Base-by-base conservation (phyloP, 2,888 invertebrate species). In the Micoletzkya japonica region DNA sequence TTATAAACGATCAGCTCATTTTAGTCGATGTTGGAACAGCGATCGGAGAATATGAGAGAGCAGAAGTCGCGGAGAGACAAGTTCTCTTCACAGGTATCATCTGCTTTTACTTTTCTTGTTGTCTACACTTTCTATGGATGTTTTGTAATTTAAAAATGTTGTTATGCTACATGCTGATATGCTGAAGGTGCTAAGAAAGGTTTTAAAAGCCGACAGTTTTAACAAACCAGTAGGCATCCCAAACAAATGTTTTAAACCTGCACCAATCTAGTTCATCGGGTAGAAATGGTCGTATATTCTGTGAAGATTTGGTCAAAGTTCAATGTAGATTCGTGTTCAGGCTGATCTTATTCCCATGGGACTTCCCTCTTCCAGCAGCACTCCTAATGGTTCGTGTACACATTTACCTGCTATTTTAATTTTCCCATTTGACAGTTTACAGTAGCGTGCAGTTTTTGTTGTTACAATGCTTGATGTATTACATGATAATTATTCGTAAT, bases 31-130 rank as follows among this genome's bases (percentile, higher is more conserved):
- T 39, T 57, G 10, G 67, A 67, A 28, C 2, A 49, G 56, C 67
- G 67, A 37, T 39, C 39, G 28, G 67, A 90, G 90, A 98, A 95
- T 88, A 89, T 98, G 86, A 94, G 94, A 86, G 93, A 95, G 82
- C 96, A 97, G 87, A 94, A 95, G 86, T 91, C 89, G 77, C 90
- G 97, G 79, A 89, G 95, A 77, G 96, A 97, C 86, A 94, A 95
- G 85, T 95, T 93, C 86, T 82, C 82, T 10, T 67, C 67, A 4
- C 64, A 64, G 64, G 64, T 64, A 64, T 14, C 1, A 6, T 49
- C 26, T 7, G 30, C 10, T 57, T 44, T 61, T 4, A 32, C 39
- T 39, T n/a, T 34, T 32, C 20, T 7, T 56, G 30, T 56, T 32
- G 57, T 34, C 6, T 34, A 1, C 14, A 34, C 24, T 3, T 57